phyloP scores from a whole-genome alignment of 2,113 vertebrate species.

The Corydoras sp. region DNA sequence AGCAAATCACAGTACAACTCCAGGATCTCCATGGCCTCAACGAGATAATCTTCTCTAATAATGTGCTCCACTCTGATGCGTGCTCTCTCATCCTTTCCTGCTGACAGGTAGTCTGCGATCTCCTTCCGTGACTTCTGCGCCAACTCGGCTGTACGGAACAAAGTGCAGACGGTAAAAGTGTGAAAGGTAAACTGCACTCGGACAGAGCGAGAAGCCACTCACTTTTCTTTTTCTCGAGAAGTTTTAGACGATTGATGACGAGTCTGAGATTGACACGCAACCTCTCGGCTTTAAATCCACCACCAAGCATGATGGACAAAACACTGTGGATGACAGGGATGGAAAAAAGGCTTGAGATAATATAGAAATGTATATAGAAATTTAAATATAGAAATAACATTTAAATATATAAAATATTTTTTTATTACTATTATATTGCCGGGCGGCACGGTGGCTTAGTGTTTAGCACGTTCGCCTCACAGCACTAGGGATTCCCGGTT shows the following conservation, averaged over 20 bases:
- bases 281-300: constrained; percentile 91
- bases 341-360: neutral
- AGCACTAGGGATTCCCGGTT: too few species aligned
- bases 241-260: constrained; percentile 93
- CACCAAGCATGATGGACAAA: constrained; percentile 75
- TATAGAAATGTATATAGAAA: too few species aligned
- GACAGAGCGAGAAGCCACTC: constrained; percentile 52
- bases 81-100: constrained; percentile 91
- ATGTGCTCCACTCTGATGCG: constrained; percentile 97
- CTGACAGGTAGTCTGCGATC: constrained; percentile 94
- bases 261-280: constrained; percentile 91
- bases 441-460: too few species aligned
- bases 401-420: too few species aligned
- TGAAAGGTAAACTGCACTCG: neutral
- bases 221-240: constrained; percentile 99
- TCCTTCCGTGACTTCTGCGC: constrained; percentile 96
- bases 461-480: too few species aligned
- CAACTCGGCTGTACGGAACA: constrained; percentile 75
- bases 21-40: constrained; percentile 98
- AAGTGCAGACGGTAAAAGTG: too few species aligned
- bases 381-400: too few species aligned
- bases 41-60: constrained; percentile 95
- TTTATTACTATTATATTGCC: too few species aligned
- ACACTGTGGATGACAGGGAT: constrained; percentile 36
- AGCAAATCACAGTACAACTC: constrained; percentile 95